These are phyloP conservation scores for Paramormyrops hopkinsi DNA, from an alignment of 2,797 vertebrate species.

Conservation along the genomic window DNA sequence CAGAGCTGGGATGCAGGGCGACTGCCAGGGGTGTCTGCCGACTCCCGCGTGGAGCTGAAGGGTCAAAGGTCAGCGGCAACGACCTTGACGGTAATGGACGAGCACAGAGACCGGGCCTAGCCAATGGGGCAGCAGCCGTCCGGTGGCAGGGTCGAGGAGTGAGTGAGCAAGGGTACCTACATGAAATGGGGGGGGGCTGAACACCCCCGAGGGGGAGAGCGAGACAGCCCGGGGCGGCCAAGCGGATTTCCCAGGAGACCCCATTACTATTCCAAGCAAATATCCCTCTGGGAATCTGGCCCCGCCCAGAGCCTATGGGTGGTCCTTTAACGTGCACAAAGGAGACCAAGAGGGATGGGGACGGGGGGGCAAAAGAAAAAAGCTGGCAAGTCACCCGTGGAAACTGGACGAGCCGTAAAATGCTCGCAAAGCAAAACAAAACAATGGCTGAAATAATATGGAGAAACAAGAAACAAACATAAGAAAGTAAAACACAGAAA, in stretches of 20 bases:
- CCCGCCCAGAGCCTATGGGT: conserved; percentile 2
- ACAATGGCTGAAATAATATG: not conserved
- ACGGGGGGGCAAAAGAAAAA: conserved; percentile 30
- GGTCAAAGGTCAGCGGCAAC: not conserved
- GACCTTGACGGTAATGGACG: not conserved
- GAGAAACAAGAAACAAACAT: not conserved
- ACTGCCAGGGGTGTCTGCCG: not conserved
- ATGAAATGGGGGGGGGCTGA: not conserved
- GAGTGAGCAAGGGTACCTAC: not conserved
- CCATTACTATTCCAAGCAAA: conserved; percentile 73
- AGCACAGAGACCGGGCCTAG: not conserved
- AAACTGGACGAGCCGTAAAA: conserved; percentile 29
- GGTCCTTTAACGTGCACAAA: conserved; percentile 1
- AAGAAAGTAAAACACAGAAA: not conserved
- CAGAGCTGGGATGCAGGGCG: not conserved
- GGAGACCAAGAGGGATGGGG: conserved; percentile 20
- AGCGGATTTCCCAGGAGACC: conserved; percentile 67
- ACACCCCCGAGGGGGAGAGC: not conserved
- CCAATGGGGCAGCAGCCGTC: not conserved
- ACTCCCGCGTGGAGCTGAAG: not conserved
- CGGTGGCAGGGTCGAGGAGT: not conserved
- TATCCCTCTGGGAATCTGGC: conserved; percentile 22
- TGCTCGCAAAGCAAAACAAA: not conserved
- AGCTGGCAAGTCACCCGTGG: conserved; percentile 39
- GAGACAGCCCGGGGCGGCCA: not conserved